Conservation (phyloP, 1,140 invertebrate genomes). For the Mactra quadrangularis region DNA sequence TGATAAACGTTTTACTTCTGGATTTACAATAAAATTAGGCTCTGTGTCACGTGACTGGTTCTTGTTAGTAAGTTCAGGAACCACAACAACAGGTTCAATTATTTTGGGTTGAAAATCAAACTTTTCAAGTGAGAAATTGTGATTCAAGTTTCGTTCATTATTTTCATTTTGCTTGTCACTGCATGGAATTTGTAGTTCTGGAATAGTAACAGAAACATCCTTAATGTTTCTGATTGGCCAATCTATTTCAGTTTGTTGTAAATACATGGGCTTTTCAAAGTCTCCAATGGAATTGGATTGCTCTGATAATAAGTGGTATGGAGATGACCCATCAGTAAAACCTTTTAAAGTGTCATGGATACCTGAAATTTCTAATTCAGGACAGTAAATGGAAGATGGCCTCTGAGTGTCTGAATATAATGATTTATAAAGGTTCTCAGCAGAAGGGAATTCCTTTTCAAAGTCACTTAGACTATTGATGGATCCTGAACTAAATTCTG, state of each 20-base stretch:
- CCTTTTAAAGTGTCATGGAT: too few relatives aligned
- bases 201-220: neutral
- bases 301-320: too few relatives aligned
- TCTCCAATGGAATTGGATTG: too few relatives aligned
- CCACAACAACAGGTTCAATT: too few relatives aligned
- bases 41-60: too few relatives aligned
- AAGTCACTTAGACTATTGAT: neutral
- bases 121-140: neutral
- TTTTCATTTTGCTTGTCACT: neutral
- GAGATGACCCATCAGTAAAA: too few relatives aligned
- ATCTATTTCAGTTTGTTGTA: neutral
- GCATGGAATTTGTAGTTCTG: neutral
- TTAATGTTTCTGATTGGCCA: neutral
- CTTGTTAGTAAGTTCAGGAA: too few relatives aligned
- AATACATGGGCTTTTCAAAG: too few relatives aligned
- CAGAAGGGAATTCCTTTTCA: constrained; percentile 34
- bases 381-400: neutral
- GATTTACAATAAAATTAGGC: constrained; percentile 20
- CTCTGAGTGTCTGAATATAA: neutral
- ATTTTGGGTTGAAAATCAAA: constrained; percentile 13
- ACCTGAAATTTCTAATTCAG: neutral
- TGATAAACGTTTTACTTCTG: constrained; percentile 3
- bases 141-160: neutral
- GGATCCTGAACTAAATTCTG: too few relatives aligned
- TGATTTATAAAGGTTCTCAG: constrained; percentile 40